Percentiles rank a stretch among this genome's conserved stretches.
Conservation (phyloP, 2,888 invertebrate species). For the Tipula lateralis region DNA sequence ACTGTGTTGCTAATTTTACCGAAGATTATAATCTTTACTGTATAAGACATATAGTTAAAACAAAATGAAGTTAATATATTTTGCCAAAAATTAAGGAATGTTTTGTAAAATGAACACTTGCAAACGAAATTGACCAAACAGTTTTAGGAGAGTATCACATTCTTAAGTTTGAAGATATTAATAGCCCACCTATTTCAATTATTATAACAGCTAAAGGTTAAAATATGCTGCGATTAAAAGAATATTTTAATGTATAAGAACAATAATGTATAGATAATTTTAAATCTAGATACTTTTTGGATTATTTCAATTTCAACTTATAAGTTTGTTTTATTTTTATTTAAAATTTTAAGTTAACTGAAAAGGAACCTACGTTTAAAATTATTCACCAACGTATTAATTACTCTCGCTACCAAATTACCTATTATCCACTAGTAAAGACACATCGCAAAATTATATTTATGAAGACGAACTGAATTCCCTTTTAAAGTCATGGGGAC, state of each 20-base stretch:
- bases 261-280: no score
- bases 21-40: neutral
- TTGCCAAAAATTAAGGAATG: slow-evolving; percentile 28
- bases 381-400: neutral
- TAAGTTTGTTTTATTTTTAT: neutral
- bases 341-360: neutral
- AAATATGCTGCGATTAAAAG: no score
- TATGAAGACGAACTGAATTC: neutral
- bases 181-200: no score
- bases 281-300: no score
- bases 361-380: neutral
- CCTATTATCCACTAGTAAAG: neutral
- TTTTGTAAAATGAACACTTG: neutral
- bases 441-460: neutral
- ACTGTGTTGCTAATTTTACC: neutral
- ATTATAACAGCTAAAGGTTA: slow-evolving; percentile 29
- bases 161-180: slow-evolving; percentile 12
- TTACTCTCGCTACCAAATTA: neutral
- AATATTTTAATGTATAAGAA: no score
- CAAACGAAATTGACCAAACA: slow-evolving; percentile 19
- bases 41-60: neutral
- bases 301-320: no score
- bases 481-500: neutral
- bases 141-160: slow-evolving; percentile 12
- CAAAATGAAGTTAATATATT: neutral